Evolutionary conservation across 2,113 vertebrate species (phyloP).

Genomic region (Hassar affinis): DNA sequence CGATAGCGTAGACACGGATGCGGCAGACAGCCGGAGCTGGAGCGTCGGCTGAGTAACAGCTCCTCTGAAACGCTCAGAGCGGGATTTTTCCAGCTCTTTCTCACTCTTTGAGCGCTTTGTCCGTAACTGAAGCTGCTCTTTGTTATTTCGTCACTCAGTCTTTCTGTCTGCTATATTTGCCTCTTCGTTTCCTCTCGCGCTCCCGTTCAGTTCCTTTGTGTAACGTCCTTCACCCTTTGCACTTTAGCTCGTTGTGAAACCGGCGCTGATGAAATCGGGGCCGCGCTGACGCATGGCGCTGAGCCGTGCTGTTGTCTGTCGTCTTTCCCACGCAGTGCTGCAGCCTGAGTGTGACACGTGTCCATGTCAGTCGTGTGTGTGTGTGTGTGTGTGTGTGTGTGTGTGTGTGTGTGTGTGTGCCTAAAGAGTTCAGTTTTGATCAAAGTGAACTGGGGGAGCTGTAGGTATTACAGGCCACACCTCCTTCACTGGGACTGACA

Average conservation of each 20-base stretch:
- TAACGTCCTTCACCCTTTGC: conserved; percentile 18
- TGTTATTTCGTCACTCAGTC: conserved; percentile 12
- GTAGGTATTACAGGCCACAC: neutral
- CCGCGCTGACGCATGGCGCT: neutral
- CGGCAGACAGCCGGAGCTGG: neutral
- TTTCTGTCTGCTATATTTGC: conserved; percentile 11
- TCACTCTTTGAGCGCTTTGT: neutral
- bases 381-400: conserved; percentile 24
- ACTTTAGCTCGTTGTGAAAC: conserved; percentile 8
- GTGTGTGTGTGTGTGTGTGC: neutral
- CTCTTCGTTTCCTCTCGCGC: neutral
- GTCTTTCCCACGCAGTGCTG: neutral
- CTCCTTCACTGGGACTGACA: neutral
- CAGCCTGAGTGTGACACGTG: neutral
- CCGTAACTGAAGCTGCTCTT: neutral
- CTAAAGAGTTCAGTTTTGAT: neutral
- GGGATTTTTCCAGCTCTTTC: neutral
- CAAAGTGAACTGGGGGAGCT: neutral
- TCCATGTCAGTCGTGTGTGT: neutral
- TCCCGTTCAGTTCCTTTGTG: conserved; percentile 12
- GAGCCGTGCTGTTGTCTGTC: neutral
- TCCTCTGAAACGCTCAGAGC: neutral
- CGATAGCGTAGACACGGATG: neutral
- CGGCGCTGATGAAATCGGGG: neutral
- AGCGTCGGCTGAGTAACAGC: no score